Evolutionary conservation across 2,888 invertebrate species (phyloP), one percentile per base, ranked within the genome.

Genomic region (Cheilosia urbana): DNA sequence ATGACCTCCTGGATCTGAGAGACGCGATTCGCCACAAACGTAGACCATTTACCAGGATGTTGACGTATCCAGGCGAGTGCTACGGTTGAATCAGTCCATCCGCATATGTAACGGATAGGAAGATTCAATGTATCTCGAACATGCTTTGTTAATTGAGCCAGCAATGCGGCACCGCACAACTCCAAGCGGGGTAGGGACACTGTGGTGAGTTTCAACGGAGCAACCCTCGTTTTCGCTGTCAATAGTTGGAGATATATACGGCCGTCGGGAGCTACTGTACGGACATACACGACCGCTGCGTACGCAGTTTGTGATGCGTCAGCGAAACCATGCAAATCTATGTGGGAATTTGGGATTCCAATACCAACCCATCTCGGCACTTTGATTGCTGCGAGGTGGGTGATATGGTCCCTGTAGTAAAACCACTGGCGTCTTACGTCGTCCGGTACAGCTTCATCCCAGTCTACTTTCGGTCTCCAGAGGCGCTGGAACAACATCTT

Each of bases 281-380:
- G 78, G 4, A 57, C 30, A 21, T 53, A 72, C n/a, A 72, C 42
- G 58, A 19, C 58, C 24, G 75, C 73, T 30, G 69, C 68, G 17
- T 73, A 80, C 49, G 80, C 73, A 5, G 66, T 15, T 49, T 78
- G 71, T 13, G 78, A 71, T 0, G 65, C 71, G 21, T 72, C 66
- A 24, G 66, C 72, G 17, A 80, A 68, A 0, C 65, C 63, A 37
- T 73, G 53, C 6, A 80, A 15, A 13, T 79, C 79, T n/a, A 45
- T 58, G 6, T 4, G 15, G 4, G 42, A 69, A 21, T 69, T 47
- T 19, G 78, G 71, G 19, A 57, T 58, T 9, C 69, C 78, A 0
- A 53, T 30, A 30, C 58, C 58, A 9, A 71, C 65, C 65, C 78
- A 71, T 40, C 40, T 53, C 40, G 60, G 51, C 49, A 66, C 51